A percentile compares a stretch with the other conserved stretches of the same genome.
Evolutionary conservation across 1,140 invertebrate genomes (phyloP).

Genomic region (Scaptomyza graminum): DNA sequence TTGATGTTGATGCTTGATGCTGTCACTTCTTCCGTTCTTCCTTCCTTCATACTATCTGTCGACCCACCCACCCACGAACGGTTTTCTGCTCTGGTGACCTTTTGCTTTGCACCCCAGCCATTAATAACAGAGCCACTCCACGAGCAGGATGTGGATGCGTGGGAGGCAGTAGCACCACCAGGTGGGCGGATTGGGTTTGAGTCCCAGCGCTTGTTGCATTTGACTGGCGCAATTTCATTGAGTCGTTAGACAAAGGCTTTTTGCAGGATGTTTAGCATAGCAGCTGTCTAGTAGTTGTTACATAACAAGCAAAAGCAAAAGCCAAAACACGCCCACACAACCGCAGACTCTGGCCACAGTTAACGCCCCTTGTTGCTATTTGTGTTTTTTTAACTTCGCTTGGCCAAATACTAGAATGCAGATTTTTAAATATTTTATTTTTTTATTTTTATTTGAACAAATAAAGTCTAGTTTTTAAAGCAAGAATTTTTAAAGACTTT

Average conservation of each 20-base stretch:
- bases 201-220: conserved; percentile 47
- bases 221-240: conserved; percentile 29
- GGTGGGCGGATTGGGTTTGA: no score
- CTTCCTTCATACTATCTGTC: no score
- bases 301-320: conserved; percentile 22
- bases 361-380: no score
- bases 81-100: conserved; percentile 50
- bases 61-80: no score
- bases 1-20: no score
- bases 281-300: conserved; percentile 14
- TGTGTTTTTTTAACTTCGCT: not conserved
- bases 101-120: conserved; percentile 54
- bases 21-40: no score
- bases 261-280: conserved; percentile 20
- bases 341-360: no score
- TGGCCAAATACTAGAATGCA: not conserved
- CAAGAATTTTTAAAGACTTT: no score
- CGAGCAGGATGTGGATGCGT: not conserved
- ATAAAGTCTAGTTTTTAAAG: no score
- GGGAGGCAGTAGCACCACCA: no score
- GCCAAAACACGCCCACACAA: conserved; percentile 13
- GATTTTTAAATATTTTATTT: no score
- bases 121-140: conserved; percentile 56
- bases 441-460: no score
- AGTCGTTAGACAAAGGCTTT: not conserved